Conservation (phyloP, 1,140 invertebrate species). For the Drosophila willistoni region DNA sequence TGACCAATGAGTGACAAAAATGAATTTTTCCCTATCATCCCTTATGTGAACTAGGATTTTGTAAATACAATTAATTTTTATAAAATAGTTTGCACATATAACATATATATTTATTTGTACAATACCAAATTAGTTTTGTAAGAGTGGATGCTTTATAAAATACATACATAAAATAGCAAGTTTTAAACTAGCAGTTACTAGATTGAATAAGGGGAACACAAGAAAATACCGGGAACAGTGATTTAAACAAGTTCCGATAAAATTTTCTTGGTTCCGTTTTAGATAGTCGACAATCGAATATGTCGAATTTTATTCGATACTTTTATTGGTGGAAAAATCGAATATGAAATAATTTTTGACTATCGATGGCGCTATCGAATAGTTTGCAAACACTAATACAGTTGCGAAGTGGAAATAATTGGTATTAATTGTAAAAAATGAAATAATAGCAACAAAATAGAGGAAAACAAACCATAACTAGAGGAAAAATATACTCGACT, state of each 20-base stretch:
- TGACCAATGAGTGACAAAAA: conserved; percentile 46
- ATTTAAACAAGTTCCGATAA: too few species aligned
- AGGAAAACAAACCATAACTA: not conserved
- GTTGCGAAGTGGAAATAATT: conserved; percentile 1
- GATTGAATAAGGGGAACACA: too few species aligned
- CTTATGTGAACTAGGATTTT: conserved; percentile 28
- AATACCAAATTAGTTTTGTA: conserved; percentile 38
- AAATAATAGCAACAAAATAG: conserved; percentile 5
- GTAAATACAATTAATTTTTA: conserved; percentile 41
- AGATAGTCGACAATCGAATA: too few species aligned
- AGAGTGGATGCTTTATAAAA: conserved; percentile 42
- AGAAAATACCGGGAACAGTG: too few species aligned
- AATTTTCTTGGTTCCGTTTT: too few species aligned
- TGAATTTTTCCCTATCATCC: not conserved
- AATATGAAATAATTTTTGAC: too few species aligned
- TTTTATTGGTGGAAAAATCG: too few species aligned
- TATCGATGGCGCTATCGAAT: too few species aligned
- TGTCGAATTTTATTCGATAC: too few species aligned
- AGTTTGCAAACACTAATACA: not conserved
- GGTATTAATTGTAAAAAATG: not conserved
- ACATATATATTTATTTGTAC: conserved; percentile 46
- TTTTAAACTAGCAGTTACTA: too few species aligned
- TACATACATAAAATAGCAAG: too few species aligned
- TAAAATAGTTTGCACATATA: conserved; percentile 47
- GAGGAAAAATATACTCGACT: not conserved